Conservation (phyloP, 2,113 vertebrate genomes). For the Ursus arctos region DNA sequence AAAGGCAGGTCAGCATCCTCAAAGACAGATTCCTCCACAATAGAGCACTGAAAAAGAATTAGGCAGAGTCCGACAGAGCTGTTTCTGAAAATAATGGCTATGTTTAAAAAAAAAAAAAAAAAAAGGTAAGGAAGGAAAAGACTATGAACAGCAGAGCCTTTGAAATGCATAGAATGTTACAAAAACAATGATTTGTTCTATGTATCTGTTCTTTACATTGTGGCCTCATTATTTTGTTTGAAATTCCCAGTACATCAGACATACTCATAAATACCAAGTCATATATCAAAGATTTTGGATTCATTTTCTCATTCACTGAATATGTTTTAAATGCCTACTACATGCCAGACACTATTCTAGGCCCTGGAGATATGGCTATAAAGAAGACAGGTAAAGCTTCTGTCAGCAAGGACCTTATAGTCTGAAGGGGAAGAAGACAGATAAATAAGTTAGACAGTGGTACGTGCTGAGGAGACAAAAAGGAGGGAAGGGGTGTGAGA, state of each 20-base stretch:
- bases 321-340: not conserved
- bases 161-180: conserved; percentile 45
- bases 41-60: not conserved
- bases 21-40: conserved; percentile 7
- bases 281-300: not conserved
- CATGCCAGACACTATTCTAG: not conserved
- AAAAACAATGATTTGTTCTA: conserved; percentile 57
- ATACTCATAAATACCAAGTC: conserved; percentile 44
- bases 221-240: conserved; percentile 37
- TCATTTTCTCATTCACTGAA: not conserved
- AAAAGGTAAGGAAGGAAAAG: not conserved
- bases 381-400: not conserved
- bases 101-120: not conserved
- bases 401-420: not conserved
- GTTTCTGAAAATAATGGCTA: conserved; percentile 62
- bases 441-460: not conserved
- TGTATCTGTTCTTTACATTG: conserved; percentile 14
- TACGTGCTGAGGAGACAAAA: not conserved
- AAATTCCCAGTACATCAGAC: conserved; percentile 18
- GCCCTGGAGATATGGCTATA: not conserved
- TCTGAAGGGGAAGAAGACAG: not conserved
- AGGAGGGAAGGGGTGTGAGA: not conserved
- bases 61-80: conserved; percentile 12
- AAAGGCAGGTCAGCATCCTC: conserved; percentile 10
- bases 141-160: conserved; percentile 27